Evolutionary conservation across 2,888 invertebrate genomes (phyloP).

Genomic region (Coelinius sp.): DNA sequence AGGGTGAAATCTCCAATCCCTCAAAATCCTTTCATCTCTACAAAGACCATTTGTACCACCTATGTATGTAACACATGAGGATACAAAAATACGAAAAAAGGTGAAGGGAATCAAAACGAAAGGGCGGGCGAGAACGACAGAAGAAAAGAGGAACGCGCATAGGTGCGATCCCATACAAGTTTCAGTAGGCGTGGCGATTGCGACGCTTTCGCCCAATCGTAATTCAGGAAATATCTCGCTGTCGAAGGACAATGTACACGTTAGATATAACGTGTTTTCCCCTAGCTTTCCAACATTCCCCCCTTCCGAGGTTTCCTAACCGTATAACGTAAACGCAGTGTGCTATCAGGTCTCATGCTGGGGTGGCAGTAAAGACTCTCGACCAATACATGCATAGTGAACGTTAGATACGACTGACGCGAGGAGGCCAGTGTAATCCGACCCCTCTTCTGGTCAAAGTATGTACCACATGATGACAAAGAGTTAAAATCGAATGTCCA

Average conservation of each 20-base stretch:
- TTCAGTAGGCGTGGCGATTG: slow-evolving; percentile 63
- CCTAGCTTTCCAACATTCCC: slow-evolving; percentile 9
- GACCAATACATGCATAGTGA: slow-evolving; percentile 1
- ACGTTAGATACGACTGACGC: slow-evolving; percentile 31
- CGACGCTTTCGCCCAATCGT: slow-evolving; percentile 68
- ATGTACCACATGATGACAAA: slow-evolving; percentile 36
- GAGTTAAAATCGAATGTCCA: slow-evolving; percentile 35
- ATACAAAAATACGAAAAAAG: slow-evolving; percentile 42
- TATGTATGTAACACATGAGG: slow-evolving; percentile 20
- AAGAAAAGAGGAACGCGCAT: slow-evolving; percentile 44
- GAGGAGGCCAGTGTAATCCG: slow-evolving; percentile 2
- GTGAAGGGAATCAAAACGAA: slow-evolving; percentile 39
- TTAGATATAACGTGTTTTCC: slow-evolving; percentile 40
- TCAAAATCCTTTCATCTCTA: neutral
- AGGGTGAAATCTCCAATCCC: neutral
- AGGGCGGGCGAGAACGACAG: slow-evolving; percentile 43
- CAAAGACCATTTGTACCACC: neutral
- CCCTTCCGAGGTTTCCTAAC: slow-evolving; percentile 12
- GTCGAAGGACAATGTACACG: slow-evolving; percentile 67
- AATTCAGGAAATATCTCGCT: slow-evolving; percentile 61
- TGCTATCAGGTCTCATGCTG: slow-evolving; percentile 24
- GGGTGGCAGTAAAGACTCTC: neutral
- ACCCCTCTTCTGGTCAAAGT: slow-evolving; percentile 31
- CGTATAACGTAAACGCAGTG: slow-evolving; percentile 8
- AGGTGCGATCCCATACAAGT: slow-evolving; percentile 47